These are phyloP conservation scores for Lasioglossum calceatum DNA, from an alignment of 2,888 invertebrate species.

Conservation along the genomic window DNA sequence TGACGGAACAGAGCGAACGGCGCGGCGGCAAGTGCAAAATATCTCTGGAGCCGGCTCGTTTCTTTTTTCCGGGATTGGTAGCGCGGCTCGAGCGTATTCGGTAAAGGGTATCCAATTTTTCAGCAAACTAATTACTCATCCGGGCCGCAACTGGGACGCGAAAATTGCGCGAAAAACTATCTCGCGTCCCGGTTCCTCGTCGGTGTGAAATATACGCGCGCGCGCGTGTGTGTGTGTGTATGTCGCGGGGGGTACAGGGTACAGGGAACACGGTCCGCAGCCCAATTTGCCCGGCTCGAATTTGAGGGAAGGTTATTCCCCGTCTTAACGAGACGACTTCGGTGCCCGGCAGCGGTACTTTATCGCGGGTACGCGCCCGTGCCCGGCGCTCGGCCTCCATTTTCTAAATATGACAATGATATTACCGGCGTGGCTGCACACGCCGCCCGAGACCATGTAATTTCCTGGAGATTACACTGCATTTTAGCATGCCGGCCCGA, in stretches of 20 bases:
- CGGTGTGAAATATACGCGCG: neutral
- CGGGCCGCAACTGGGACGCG: neutral
- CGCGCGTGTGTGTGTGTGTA: neutral
- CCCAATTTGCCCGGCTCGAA: neutral
- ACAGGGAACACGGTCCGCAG: neutral
- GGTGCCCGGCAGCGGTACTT: slow-evolving; percentile 19
- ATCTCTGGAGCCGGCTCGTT: neutral
- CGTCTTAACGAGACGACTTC: slow-evolving; percentile 30
- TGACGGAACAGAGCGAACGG: neutral
- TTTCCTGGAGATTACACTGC: slow-evolving; percentile 71
- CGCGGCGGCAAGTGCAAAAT: neutral
- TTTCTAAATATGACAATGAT: slow-evolving; percentile 60
- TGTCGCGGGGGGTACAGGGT: neutral
- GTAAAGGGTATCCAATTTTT: slow-evolving; percentile 17
- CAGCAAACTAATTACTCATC: slow-evolving; percentile 20
- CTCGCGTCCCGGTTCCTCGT: neutral
- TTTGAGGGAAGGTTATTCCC: slow-evolving; percentile 6
- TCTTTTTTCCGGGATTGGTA: neutral
- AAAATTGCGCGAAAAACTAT: slow-evolving; percentile 14
- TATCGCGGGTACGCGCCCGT: slow-evolving; percentile 16
- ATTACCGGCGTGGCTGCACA: slow-evolving; percentile 30
- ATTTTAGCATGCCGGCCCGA: slow-evolving; percentile 66
- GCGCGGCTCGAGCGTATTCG: neutral
- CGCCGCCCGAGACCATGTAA: slow-evolving; percentile 50
- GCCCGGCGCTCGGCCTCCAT: slow-evolving; percentile 13